Conservation (phyloP, 92 coral and sea anemone genomes). For the Epizoanthus rinbou region DNA sequence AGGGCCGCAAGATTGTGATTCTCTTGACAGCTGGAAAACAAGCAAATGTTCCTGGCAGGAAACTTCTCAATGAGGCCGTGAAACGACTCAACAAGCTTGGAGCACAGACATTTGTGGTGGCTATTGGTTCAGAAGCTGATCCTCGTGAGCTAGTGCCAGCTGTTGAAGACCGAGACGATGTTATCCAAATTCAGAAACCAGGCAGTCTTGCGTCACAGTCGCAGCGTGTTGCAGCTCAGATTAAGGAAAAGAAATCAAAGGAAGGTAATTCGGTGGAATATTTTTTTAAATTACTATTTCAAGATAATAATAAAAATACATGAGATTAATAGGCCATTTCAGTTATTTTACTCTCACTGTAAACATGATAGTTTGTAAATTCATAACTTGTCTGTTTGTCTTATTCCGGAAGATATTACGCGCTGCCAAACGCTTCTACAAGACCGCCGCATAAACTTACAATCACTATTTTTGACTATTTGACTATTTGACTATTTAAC, state of each 20-base stretch:
- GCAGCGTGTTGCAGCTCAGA: conserved; percentile 19
- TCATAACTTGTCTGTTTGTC: too few relatives aligned
- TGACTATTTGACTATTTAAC: too few relatives aligned
- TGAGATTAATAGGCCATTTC: too few relatives aligned
- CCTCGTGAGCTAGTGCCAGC: conserved; percentile 38
- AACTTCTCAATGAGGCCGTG: conserved; percentile 53
- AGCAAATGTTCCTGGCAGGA: conserved; percentile 49
- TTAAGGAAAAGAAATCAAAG: conserved; percentile 7
- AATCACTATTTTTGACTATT: too few relatives aligned
- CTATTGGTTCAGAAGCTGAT: conserved; percentile 61
- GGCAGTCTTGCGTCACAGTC: neutral
- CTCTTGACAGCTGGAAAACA: conserved; percentile 78
- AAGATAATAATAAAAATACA: too few relatives aligned
- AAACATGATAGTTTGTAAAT: too few relatives aligned
- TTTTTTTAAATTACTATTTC: too few relatives aligned
- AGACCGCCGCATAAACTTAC: too few relatives aligned
- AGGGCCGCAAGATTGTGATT: conserved; percentile 65
- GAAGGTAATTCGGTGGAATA: neutral
- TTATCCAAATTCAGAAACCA: neutral
- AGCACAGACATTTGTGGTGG: conserved; percentile 64
- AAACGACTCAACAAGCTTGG: conserved; percentile 54
- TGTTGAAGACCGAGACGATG: conserved; percentile 50
- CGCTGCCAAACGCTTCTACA: too few relatives aligned
- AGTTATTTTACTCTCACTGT: too few relatives aligned
- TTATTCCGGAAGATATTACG: too few relatives aligned